Evolutionary conservation across 92 coral and sea anemone genomes (phyloP), one percentile per base, ranked within the genome.

Genomic region (Pocillopora meandrina): DNA sequence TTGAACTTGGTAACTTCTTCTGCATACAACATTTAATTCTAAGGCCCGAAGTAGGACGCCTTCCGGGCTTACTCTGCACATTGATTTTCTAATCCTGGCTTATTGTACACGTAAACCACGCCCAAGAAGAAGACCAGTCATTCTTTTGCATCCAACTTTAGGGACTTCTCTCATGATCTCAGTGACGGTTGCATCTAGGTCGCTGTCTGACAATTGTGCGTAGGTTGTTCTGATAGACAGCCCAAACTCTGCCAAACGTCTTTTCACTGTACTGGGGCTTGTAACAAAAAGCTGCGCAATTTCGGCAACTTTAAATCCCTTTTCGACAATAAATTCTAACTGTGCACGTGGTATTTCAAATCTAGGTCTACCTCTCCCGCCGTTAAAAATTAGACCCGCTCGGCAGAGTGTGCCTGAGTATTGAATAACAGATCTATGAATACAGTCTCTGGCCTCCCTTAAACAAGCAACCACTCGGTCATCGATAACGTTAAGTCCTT

Each of bases 61-160:
- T 23, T 75, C 87, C 33, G 88, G 90, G 59, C 63, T 75, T 19
- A 85, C 92, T 81, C 86, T 72, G 65, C 83, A 61, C 87, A 89
- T 89, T 6, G 87, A 85, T 68, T 80, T 73, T 17, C 87, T 81
- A 82, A 89, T 89, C 61, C 87, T 69, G n/a, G 20, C 75, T 79
- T 90, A 90, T 59, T 90, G 93, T 16, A 90, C 19, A 66, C 87
- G 65, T 58, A 86, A 59, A 56, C 88, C 90, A 47, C 90, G 71
- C 33, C 81, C 80, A 58, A 66, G 66, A 33, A 87, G 82, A 82
- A 87, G 68, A 11, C 91, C 91, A 23, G 91, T 74, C 83, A 87
- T 82, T 75, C 84, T 35, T 34, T 49, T 79, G 75, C 82, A 89
- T 10, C 89, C 92, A 59, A 84, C 83, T 70, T 80, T 80, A 35